Base-by-base conservation (phyloP, 1,140 invertebrate genomes). In the Panonychus citri region DNA sequence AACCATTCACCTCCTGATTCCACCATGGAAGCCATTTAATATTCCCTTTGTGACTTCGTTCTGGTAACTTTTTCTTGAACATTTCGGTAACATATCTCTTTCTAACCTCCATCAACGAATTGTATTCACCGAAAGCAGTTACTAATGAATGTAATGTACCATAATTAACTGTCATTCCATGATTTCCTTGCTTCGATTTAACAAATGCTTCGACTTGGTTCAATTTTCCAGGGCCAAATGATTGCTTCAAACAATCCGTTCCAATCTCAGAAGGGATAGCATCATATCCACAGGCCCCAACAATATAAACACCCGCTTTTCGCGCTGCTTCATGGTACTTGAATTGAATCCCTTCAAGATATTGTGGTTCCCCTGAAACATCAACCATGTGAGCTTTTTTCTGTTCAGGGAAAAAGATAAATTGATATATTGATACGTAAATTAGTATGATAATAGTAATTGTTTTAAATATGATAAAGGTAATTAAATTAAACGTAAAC, bases 231-330 rank as follows among this genome's bases (percentile, higher is more conserved):
- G 57, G 3, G 81, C 73, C 3, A 84, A 85, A 68, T 84, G 77
- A 65, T 81, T 81, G 21, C 62, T 76, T 2, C 66, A 66, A 25
- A 80, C 76, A 66, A 83, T 84, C 10, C 85, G 83, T 40, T 19
- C 90, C 90, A 66, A 89, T 71, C 66, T 96, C 90, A 46, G 76
- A 75, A 4, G 89, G 88, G 62, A 96, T 81, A 55, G 67, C 73
- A 63, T 91, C 89, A 66, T 89, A 85, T 1, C 89, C 90, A 71
- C 87, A 93, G 17, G 84, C 80, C 59, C 82, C 85, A 15, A 95
- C 70, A 10, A 93, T 71, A 24, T 53, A 53, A 21, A 53, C 73
- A 24, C 75, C 80, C n/a, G 79, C 80, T 55, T 86, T 77, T 65
- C 78, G 69, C 0, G 91, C 90, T 53, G 73, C 67, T 54, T 79